A percentile compares a stretch with the other conserved stretches of the same genome.
These are phyloP conservation scores for Ciconia nigra DNA, from an alignment of 2,797 vertebrate species.

Conservation along the genomic window DNA sequence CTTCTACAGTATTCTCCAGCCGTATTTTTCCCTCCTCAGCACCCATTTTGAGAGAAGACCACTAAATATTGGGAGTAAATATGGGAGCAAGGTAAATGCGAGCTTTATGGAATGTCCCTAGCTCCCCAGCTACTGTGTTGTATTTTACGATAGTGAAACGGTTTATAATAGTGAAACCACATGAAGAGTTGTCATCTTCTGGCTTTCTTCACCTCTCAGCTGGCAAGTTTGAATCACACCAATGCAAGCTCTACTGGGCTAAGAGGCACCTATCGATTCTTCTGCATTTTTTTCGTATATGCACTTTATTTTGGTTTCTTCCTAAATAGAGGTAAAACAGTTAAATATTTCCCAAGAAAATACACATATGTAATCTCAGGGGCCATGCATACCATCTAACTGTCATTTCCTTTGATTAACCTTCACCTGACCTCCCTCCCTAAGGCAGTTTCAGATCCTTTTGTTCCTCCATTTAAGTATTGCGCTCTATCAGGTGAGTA, in stretches of 20 bases:
- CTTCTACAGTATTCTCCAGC: neutral
- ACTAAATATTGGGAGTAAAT: neutral
- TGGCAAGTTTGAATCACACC: neutral
- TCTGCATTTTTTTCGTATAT: neutral
- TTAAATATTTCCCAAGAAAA: constrained; percentile 44
- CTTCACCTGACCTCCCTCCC: constrained; percentile 75
- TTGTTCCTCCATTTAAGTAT: constrained; percentile 58
- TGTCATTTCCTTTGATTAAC: constrained; percentile 84
- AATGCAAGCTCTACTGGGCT: accelerated
- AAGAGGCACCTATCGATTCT: neutral
- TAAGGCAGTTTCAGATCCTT: constrained; percentile 66
- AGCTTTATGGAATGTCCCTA: neutral
- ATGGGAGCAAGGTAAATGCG: neutral
- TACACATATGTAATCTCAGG: constrained; percentile 2
- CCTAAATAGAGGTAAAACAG: constrained; percentile 38
- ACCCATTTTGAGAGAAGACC: neutral
- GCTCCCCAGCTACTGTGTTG: neutral
- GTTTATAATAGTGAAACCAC: neutral
- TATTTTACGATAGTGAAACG: accelerated
- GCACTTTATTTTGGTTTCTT: neutral
- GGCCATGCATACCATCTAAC: constrained; percentile 67
- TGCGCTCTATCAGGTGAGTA: constrained; percentile 41
- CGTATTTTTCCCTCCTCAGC: neutral
- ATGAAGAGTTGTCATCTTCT: neutral
- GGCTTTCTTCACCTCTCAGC: neutral